Percentiles rank a stretch among this genome's conserved stretches.
Conservation (phyloP, 2,113 vertebrate genomes). For the Chunga burmeisteri region DNA sequence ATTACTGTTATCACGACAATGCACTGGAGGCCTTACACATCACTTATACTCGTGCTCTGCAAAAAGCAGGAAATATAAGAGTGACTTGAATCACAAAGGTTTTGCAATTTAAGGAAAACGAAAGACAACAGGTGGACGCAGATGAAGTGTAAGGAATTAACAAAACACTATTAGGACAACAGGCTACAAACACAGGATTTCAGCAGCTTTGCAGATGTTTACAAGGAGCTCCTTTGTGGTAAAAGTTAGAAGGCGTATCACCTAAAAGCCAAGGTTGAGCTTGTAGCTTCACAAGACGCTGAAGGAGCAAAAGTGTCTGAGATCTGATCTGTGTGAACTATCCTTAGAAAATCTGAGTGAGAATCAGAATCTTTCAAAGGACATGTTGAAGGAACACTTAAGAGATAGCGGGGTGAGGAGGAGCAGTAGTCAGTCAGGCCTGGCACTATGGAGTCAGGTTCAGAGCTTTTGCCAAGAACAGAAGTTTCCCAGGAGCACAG, state of each 20-base stretch:
- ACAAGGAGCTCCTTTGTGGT: background rate
- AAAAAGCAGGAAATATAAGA: background rate
- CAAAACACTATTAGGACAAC: background rate
- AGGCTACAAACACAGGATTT: background rate
- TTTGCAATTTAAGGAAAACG: background rate
- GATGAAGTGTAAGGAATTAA: background rate
- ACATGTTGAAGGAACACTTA: background rate
- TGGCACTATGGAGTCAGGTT: background rate
- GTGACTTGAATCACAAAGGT: background rate
- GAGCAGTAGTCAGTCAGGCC: background rate
- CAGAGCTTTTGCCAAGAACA: background rate
- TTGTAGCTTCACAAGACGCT: background rate
- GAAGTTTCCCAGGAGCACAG: background rate
- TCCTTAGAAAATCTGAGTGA: background rate
- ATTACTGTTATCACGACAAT: background rate
- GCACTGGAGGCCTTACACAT: background rate
- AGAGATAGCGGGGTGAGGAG: background rate
- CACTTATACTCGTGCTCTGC: background rate
- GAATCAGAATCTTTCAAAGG: background rate
- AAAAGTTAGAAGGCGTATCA: background rate
- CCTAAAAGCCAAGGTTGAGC: background rate
- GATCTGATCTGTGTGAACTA: background rate
- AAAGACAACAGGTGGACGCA: background rate
- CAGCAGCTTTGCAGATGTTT: background rate
- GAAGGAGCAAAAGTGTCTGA: background rate